Percentiles rank a stretch among this genome's conserved stretches.
Conservation (phyloP, 2,113 vertebrate species). For the Callipepla squamata region DNA sequence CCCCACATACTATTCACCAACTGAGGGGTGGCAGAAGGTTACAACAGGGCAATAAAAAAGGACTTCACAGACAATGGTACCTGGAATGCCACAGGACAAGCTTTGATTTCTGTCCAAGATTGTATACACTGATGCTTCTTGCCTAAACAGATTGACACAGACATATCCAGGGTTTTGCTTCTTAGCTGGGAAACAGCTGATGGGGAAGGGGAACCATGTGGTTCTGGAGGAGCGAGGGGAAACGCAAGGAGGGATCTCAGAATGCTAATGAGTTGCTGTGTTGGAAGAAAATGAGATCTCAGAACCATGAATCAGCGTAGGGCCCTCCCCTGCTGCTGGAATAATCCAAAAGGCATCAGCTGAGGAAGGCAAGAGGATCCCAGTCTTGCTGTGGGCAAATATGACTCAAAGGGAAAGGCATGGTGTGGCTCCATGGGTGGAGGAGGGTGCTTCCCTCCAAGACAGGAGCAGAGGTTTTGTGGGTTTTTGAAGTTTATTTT, state of each 20-base stretch:
- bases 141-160: accelerated
- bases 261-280: background rate
- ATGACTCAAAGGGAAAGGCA: constrained; percentile 28
- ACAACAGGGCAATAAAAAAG: background rate
- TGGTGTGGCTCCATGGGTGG: background rate
- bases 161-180: background rate
- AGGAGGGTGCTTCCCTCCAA: background rate
- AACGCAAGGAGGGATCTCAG: background rate
- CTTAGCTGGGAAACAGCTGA: background rate
- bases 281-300: background rate
- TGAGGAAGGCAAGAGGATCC: background rate
- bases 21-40: background rate
- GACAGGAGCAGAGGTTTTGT: background rate
- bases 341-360: background rate
- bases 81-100: background rate
- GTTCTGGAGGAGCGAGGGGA: background rate
- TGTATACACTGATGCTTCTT: background rate
- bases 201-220: background rate
- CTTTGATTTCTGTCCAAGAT: background rate
- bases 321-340: background rate
- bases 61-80: background rate
- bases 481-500: background rate
- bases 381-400: background rate
- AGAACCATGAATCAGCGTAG: background rate
- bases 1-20: background rate